Evolutionary conservation across 2,888 invertebrate species (phyloP).

Genomic region (Caenorhabditis panamensis): DNA sequence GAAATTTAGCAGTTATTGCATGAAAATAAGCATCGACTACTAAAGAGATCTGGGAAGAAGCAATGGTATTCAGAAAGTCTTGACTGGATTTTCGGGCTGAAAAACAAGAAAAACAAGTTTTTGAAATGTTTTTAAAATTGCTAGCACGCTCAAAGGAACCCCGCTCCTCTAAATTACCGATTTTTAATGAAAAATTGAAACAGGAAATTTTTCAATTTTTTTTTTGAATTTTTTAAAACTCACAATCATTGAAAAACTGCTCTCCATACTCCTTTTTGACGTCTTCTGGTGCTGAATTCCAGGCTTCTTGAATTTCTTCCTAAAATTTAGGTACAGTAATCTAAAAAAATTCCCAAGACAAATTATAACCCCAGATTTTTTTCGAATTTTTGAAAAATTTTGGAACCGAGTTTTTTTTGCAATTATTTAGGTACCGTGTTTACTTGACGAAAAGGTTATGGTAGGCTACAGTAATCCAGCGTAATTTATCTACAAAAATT

Average conservation of each 20-base stretch:
- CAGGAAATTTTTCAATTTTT: slow-evolving; percentile 2
- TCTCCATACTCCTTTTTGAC: slow-evolving; percentile 65
- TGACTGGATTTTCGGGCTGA: slow-evolving; percentile 53
- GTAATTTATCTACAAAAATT: too few relatives aligned
- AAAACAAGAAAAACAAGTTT: not conserved
- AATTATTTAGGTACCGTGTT: too few relatives aligned
- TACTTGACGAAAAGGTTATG: too few relatives aligned
- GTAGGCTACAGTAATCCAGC: too few relatives aligned
- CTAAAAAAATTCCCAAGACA: not conserved
- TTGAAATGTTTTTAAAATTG: too few relatives aligned
- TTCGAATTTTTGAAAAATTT: not conserved
- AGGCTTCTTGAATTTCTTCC: slow-evolving; percentile 58
- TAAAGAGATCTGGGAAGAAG: slow-evolving; percentile 53
- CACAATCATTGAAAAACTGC: slow-evolving; percentile 58
- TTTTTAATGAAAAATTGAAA: too few relatives aligned
- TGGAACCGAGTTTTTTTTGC: too few relatives aligned
- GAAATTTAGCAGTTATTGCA: slow-evolving; percentile 73
- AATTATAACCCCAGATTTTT: slow-evolving; percentile 2
- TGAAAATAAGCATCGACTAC: slow-evolving; percentile 78
- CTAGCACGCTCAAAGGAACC: too few relatives aligned
- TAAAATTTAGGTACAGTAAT: slow-evolving; percentile 13
- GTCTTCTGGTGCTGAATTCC: slow-evolving; percentile 52
- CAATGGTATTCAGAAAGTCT: slow-evolving; percentile 58
- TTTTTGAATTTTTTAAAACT: not conserved
- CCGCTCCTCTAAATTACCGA: too few relatives aligned